A percentile compares a stretch with the other conserved stretches of the same genome.
Evolutionary conservation across 2,888 invertebrate genomes (phyloP).

Genomic region (Polydrusus tereticollis): DNA sequence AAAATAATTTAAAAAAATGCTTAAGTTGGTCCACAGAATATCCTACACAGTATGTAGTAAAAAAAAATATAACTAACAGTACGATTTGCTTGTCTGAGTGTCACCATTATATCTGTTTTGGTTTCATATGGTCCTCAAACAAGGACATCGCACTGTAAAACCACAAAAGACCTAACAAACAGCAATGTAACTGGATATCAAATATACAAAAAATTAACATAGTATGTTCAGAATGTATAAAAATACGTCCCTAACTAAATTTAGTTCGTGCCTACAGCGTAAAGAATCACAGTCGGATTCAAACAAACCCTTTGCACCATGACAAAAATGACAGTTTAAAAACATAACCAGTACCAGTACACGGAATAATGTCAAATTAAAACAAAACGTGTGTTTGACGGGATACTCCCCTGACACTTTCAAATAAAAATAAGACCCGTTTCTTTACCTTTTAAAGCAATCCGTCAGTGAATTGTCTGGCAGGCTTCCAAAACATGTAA

Average conservation of each 20-base stretch:
- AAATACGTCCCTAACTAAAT: conserved; percentile 2
- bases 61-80: no score
- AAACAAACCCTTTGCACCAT: conserved; percentile 5
- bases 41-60: no score
- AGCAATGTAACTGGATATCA: not conserved
- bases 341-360: not conserved
- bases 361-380: not conserved
- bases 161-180: not conserved
- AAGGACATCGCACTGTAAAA: not conserved
- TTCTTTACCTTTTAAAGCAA: no score
- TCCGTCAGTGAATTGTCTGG: no score
- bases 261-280: not conserved
- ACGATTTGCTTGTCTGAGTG: no score
- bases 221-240: conserved; percentile 9
- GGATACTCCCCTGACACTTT: no score
- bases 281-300: conserved; percentile 13
- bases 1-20: conserved; percentile 3
- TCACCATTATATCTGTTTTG: no score
- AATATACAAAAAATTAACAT: conserved; percentile 7
- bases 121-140: not conserved
- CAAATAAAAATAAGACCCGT: no score
- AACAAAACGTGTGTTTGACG: no score
- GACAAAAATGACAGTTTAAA: not conserved
- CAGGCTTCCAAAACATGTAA: no score
- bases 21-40: not conserved